These are phyloP conservation scores for Meriones psammophilus DNA, from an alignment of 2,797 vertebrate species.

Conservation along the genomic window DNA sequence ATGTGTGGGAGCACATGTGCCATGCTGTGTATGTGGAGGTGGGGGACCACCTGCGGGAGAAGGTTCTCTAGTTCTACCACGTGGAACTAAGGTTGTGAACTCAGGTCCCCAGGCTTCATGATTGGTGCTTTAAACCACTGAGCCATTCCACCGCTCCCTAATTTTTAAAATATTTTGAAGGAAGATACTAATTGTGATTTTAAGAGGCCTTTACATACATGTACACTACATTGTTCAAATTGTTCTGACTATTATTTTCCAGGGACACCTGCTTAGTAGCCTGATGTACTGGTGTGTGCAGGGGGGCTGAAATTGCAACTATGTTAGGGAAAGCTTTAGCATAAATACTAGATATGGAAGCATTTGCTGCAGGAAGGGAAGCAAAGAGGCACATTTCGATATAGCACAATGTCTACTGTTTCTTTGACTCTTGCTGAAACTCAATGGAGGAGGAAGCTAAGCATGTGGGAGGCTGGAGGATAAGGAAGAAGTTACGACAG, in stretches of 20 bases:
- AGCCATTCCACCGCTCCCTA: background rate
- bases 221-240: background rate
- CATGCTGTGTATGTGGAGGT: too few species aligned
- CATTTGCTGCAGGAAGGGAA: background rate
- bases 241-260: conserved; percentile 22
- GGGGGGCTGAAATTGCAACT: conserved; percentile 16
- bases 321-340: background rate
- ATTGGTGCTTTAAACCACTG: background rate
- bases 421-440: background rate
- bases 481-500: background rate
- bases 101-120: background rate
- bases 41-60: too few species aligned
- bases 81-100: background rate
- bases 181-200: conserved; percentile 4
- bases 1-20: background rate
- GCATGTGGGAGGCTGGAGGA: background rate
- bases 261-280: background rate
- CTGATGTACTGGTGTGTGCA: background rate
- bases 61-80: background rate
- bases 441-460: background rate
- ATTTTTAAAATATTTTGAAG: conserved; percentile 3
- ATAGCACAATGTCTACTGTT: background rate
- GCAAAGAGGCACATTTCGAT: background rate
- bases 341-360: background rate
- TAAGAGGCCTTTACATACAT: conserved; percentile 3